A percentile compares a stretch with the other conserved stretches of the same genome.
Conservation (phyloP, 2,113 vertebrate genomes). For the Passerina amoena region DNA sequence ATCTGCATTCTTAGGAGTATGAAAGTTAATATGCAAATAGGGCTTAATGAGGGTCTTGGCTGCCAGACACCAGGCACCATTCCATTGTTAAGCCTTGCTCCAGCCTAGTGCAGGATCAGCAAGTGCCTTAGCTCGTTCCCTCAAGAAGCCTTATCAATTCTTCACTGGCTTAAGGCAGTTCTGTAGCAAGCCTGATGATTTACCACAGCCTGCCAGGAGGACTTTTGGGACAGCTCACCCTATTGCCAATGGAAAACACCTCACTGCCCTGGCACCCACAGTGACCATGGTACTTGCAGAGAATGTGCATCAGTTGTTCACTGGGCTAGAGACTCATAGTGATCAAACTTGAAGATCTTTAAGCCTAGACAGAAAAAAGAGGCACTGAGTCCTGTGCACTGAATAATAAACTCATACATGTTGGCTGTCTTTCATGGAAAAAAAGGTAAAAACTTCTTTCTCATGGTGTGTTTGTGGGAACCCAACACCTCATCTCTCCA, state of each 20-base stretch:
- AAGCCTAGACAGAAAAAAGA: not conserved
- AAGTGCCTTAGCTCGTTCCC: not conserved
- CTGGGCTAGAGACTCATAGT: not conserved
- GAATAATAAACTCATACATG: not conserved
- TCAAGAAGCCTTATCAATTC: not conserved
- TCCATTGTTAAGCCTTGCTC: not conserved
- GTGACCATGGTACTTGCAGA: not conserved
- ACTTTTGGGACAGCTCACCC: not conserved
- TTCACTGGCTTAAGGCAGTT: not conserved
- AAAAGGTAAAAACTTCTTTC: not conserved
- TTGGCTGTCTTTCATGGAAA: not conserved
- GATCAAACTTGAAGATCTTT: rapidly evolving
- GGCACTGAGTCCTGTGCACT: not conserved
- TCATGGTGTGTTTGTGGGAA: not conserved
- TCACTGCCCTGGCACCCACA: not conserved
- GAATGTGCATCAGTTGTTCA: not conserved
- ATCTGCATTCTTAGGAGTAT: not conserved
- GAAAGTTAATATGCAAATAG: not conserved
- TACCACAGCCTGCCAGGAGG: not conserved
- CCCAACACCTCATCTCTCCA: not conserved
- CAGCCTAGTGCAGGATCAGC: not conserved
- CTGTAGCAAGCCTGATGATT: not conserved
- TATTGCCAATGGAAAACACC: not conserved
- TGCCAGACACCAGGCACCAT: not conserved
- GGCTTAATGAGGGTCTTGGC: not conserved